These are phyloP conservation scores for Aerospiza tachiro DNA, from an alignment of 2,797 vertebrate genomes.

Conservation along the genomic window DNA sequence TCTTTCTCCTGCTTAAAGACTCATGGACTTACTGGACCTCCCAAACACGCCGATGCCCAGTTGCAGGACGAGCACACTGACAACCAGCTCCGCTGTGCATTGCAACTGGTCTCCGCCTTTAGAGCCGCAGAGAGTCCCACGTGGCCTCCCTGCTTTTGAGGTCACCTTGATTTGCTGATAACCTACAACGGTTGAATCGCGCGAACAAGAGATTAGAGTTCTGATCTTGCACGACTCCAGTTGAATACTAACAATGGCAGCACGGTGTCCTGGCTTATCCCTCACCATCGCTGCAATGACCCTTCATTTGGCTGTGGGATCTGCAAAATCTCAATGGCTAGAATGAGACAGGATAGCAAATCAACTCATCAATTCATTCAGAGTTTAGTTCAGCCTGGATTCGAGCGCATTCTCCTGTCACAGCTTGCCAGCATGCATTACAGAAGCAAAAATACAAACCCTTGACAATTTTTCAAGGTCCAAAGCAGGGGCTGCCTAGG, in stretches of 20 bases:
- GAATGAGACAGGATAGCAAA: background rate
- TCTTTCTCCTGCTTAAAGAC: background rate
- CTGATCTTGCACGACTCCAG: background rate
- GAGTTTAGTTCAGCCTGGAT: background rate
- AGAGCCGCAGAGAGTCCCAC: background rate
- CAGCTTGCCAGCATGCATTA: background rate
- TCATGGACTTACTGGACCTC: background rate
- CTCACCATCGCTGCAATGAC: background rate
- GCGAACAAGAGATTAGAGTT: background rate
- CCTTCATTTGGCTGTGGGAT: background rate
- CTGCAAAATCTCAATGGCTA: background rate
- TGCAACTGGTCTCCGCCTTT: background rate
- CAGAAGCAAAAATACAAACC: background rate
- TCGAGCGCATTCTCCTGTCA: background rate
- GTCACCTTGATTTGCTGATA: conserved; percentile 3
- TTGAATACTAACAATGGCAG: background rate
- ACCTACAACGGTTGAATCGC: background rate
- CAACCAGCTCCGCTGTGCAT: background rate
- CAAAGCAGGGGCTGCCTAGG: background rate
- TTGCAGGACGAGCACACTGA: background rate
- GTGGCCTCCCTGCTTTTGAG: background rate
- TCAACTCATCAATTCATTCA: background rate
- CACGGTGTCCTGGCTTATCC: background rate
- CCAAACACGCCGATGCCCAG: background rate
- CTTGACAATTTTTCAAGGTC: background rate